Evolutionary conservation across 2,113 vertebrate species (phyloP).

Genomic region (Gallinago media): DNA sequence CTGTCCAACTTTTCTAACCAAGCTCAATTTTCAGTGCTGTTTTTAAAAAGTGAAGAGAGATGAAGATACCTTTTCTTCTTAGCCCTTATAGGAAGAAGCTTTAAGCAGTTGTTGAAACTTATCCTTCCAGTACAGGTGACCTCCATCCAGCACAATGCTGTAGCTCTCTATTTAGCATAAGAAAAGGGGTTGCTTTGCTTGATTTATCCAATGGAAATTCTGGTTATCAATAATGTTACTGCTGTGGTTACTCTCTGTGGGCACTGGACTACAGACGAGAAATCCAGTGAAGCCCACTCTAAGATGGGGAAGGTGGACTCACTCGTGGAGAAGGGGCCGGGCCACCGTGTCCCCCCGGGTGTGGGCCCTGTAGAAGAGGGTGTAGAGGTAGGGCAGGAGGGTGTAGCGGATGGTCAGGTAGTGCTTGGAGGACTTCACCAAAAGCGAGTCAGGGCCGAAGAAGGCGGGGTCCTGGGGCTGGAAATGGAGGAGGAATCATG

Average conservation of each 20-base stretch:
- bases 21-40: accelerated
- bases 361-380: constrained; percentile 90
- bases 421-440: constrained; percentile 81
- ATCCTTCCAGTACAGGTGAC: background rate
- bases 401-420: constrained; percentile 90
- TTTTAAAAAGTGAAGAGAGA: background rate
- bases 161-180: background rate
- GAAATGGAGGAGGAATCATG: background rate
- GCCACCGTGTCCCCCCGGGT: constrained; percentile 85
- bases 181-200: background rate
- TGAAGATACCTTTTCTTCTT: background rate
- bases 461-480: constrained; percentile 89
- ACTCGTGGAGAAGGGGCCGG: constrained; percentile 90
- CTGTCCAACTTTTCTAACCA: background rate
- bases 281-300: background rate
- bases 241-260: accelerated
- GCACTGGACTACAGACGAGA: background rate
- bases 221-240: background rate
- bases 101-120: background rate
- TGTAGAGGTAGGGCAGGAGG: constrained; percentile 91
- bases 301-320: constrained; percentile 39
- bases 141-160: accelerated
- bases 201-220: background rate
- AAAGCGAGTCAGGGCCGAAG: constrained; percentile 79
- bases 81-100: background rate